Evolutionary conservation across 2,113 vertebrate genomes (phyloP).

Genomic region (Megaceryle maxima): DNA sequence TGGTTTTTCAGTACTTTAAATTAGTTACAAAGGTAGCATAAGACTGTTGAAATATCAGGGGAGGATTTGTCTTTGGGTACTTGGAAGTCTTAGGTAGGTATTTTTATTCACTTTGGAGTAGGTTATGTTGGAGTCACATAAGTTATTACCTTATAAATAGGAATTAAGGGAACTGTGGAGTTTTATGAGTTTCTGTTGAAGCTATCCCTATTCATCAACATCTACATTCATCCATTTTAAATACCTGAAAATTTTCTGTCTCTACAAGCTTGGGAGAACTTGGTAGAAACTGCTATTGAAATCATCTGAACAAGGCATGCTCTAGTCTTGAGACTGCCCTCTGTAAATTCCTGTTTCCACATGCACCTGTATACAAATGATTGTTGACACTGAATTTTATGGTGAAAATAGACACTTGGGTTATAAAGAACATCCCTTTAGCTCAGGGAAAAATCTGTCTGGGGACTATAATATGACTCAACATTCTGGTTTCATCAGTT

Average conservation of each 20-base stretch:
- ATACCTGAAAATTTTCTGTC: neutral
- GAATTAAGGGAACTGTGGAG: neutral
- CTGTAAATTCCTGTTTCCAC: neutral
- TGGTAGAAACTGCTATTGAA: neutral
- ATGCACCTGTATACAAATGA: neutral
- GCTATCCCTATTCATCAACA: neutral
- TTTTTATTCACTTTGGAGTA: neutral
- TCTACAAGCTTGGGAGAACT: neutral
- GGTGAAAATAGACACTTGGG: neutral
- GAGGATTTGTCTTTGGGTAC: neutral
- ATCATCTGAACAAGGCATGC: fast-evolving
- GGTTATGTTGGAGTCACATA: neutral
- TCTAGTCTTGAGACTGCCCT: neutral
- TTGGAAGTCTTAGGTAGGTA: neutral
- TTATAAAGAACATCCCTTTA: neutral
- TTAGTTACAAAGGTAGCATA: neutral
- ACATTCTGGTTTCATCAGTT: neutral
- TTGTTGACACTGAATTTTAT: neutral
- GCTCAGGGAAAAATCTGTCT: neutral
- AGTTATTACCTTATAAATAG: neutral
- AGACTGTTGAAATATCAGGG: neutral
- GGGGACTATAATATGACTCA: neutral
- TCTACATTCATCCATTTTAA: neutral
- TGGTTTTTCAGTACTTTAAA: neutral
- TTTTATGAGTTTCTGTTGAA: neutral